A percentile compares a stretch with the other conserved stretches of the same genome.
Evolutionary conservation across 1,140 invertebrate species (phyloP).

Genomic region (Diachasma alloeum): DNA sequence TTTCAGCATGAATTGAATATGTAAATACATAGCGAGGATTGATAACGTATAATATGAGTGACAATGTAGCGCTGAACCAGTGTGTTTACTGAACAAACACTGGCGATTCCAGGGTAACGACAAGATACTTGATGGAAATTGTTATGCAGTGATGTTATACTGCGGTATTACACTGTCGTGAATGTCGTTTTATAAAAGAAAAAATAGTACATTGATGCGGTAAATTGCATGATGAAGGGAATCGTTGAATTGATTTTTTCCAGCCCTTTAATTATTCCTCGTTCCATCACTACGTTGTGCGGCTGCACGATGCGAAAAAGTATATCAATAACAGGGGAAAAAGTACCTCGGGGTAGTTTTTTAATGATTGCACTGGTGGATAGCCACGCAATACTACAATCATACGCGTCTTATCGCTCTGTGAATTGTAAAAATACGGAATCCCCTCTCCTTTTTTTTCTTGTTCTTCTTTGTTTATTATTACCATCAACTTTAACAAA

Average conservation of each 20-base stretch:
- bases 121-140: background rate
- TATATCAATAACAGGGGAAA: background rate
- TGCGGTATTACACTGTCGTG: background rate
- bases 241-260: background rate
- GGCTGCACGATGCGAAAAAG: background rate
- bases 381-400: constrained; percentile 1
- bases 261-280: background rate
- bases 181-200: background rate
- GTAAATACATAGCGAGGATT: background rate
- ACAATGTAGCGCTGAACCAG: background rate
- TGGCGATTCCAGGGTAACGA: background rate
- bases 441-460: background rate
- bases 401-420: constrained; percentile 4
- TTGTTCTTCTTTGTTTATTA: background rate
- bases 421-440: background rate
- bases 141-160: background rate
- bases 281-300: background rate
- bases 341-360: background rate
- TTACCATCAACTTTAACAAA: background rate
- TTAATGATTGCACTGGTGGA: background rate
- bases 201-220: background rate
- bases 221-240: background rate
- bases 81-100: background rate
- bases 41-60: background rate
- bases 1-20: background rate